Evolutionary conservation across 2,113 vertebrate species (phyloP).

Genomic region (Neogobius melanostomus): DNA sequence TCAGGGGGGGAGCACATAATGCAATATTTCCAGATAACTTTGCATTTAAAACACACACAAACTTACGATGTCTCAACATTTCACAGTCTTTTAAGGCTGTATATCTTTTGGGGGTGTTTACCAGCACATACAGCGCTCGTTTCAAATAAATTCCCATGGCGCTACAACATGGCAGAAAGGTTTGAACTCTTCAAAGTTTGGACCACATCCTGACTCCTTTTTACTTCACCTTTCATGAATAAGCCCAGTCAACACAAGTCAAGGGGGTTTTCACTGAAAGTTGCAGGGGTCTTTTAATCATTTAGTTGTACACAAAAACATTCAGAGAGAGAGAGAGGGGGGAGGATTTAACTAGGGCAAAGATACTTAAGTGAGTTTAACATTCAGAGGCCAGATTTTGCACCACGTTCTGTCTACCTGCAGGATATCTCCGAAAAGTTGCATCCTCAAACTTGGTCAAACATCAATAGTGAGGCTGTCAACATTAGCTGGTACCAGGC

Average conservation of each 20-base stretch:
- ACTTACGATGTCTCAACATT: no score
- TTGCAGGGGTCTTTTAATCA: background rate
- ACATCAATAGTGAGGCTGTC: conserved; percentile 29
- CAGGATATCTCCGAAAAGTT: conserved; percentile 7
- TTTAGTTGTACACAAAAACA: background rate
- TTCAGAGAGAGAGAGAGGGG: background rate
- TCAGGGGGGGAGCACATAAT: no score
- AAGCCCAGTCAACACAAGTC: conserved; percentile 22
- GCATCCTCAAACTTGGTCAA: conserved; percentile 12
- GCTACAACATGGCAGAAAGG: conserved; percentile 18
- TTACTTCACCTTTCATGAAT: conserved; percentile 17
- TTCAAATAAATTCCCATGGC: conserved; percentile 34
- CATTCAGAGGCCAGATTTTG: no score
- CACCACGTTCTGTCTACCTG: background rate
- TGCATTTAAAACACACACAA: no score
- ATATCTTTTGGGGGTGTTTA: conserved; percentile 38
- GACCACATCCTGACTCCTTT: conserved; percentile 24
- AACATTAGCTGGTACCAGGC: conserved; percentile 11
- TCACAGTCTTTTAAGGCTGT: no score
- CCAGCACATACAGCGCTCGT: conserved; percentile 16
- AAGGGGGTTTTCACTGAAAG: conserved; percentile 27
- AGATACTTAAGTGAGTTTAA: no score
- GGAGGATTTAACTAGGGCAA: no score
- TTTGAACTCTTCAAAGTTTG: conserved; percentile 51
- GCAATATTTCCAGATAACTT: no score